Evolutionary conservation across 2,797 vertebrate species (phyloP), one percentile per base, ranked within the genome.

Genomic region (Microctenopoma lineatum): DNA sequence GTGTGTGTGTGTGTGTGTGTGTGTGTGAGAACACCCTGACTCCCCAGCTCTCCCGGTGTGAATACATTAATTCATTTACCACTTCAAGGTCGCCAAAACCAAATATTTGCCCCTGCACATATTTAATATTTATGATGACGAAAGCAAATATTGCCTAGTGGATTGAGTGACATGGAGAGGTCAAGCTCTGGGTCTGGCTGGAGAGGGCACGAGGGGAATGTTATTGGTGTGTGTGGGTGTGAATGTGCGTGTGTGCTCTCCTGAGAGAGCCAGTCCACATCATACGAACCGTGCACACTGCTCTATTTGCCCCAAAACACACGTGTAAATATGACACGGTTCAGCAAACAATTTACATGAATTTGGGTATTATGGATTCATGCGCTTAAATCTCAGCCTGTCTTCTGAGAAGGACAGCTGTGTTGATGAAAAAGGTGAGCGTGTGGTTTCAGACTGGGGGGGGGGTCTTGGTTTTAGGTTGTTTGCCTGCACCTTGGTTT

Each of bases 41-140:
- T 84, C 73, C 81, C 54, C 59, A 54, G 66, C 81, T 69, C 83
- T 76, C 64, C 79, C 79, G 60, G 10, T 84, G 70, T 92, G 91
- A 94, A 94, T 94, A 89, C 90, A 87, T 91, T 88, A 92, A 93
- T 94, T 94, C 93, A 94, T 92, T 91, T 89, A 86, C 89, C 89
- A 92, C 93, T 94, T 94, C 75, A 89, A 88, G 84, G 89, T 91
- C 80, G 85, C 87, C 90, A 88, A 93, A 93, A 87, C 87, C 84
- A 94, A 94, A 94, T 95, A 94, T 94, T 94, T 93, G 84, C 90
- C 82, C 59, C 75, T 81, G 83, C 77, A 75, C 85, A 91, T 94
- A 92, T 93, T 94, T 94, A 92, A 95, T 94, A 95, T 94, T 94
- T 93, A 94, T 94, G 93, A 93, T 94, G 92, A 93, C 84, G 84